Percentiles rank a stretch among this genome's conserved stretches.
Conservation (phyloP, 2,888 invertebrate species). For the Copidosoma aretas region DNA sequence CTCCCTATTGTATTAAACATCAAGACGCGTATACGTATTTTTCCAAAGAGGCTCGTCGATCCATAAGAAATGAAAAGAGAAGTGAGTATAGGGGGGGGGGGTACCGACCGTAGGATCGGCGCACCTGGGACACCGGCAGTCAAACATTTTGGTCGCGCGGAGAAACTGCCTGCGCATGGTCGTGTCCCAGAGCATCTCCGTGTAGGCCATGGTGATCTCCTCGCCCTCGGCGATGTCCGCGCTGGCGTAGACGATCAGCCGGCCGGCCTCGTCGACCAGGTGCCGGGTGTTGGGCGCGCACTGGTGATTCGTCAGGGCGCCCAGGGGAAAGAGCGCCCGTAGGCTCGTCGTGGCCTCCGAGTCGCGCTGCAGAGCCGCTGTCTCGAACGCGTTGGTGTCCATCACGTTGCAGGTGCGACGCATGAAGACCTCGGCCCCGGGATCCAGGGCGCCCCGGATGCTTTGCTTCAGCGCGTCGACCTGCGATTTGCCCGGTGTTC, state of each 20-base stretch:
- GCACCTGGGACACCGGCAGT: slow-evolving; percentile 72
- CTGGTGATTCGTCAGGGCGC: slow-evolving; percentile 73
- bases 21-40: too few relatives aligned
- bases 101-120: slow-evolving; percentile 66
- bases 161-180: slow-evolving; percentile 70
- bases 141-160: slow-evolving; percentile 72
- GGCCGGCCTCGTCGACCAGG: slow-evolving; percentile 67
- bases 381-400: slow-evolving; percentile 76
- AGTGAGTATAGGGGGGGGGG: background rate
- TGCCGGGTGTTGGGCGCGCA: slow-evolving; percentile 74
- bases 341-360: slow-evolving; percentile 60
- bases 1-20: too few relatives aligned
- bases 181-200: slow-evolving; percentile 74
- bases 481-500: too few relatives aligned
- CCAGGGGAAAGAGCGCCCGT: slow-evolving; percentile 73
- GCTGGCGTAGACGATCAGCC: slow-evolving; percentile 70
- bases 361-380: slow-evolving; percentile 63
- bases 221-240: slow-evolving; percentile 67
- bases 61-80: background rate
- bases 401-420: slow-evolving; percentile 68
- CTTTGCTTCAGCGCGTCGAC: slow-evolving; percentile 61
- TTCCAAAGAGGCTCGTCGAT: too few relatives aligned
- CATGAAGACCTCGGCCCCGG: slow-evolving; percentile 69
- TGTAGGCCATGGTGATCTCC: slow-evolving; percentile 74
- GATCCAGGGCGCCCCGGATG: slow-evolving; percentile 63